Base-by-base conservation (phyloP, 2,888 invertebrate species). In the Dasysyrphus albostriatus region DNA sequence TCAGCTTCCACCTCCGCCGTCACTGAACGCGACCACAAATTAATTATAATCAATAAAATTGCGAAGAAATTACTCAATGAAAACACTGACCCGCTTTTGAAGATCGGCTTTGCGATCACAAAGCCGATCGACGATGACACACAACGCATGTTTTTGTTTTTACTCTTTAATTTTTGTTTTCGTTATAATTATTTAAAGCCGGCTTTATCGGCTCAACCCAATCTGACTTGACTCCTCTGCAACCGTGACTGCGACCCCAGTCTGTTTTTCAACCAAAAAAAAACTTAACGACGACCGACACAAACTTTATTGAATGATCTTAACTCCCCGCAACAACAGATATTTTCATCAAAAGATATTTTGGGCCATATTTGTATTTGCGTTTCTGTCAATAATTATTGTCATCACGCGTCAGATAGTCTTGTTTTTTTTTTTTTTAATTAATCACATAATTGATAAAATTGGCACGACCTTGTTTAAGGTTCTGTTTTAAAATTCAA, bases 1-100 rank as follows among this genome's bases (percentile, higher is more conserved):
- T 2, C 37, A 19, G 29, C 3, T 6, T 32, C 16, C 39, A 2
- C 5, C 32, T 7, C 42, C 44, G 49, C 69, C 24, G 51, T 34
- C 54, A 70, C 75, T 51, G 76, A n/a, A 58, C 49, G 44, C 61
- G 74, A 59, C 44, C 58, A 83, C 61, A 87, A 78, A 87, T 83
- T 83, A 83, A 87, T 63, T 59, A 87, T 65, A 79, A 87, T 70
- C 69, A 87, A 19, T 37, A 70, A 75, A 65, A 83, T 74, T 70
- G 63, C 78, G 24, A 87, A 75, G 70, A 78, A 83, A 78, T 34
- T 82, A 73, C 74, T 82, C 70, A 73, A 56, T 58, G 54, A 49
- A 65, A 75, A 72, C 75, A 56, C 61, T 59, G 67, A 54, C 49
- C 51, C 75, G 76, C 61, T 75, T 67, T 70, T 74, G 42, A 72